Evolutionary conservation across 2,888 invertebrate genomes (phyloP).

Genomic region (Scaptomyza tumidula): DNA sequence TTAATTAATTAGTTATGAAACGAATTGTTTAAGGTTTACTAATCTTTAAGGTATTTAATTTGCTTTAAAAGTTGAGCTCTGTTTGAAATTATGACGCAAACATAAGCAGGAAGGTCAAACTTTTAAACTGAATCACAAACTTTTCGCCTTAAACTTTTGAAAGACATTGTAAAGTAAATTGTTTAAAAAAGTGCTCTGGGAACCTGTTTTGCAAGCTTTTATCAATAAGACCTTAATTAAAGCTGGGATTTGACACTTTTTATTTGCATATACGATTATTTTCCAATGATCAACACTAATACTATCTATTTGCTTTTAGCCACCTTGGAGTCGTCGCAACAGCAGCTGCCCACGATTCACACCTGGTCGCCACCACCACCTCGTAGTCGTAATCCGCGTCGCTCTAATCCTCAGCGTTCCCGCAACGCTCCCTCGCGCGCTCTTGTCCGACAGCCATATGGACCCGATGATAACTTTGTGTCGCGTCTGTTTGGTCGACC

Average conservation of each 20-base stretch:
- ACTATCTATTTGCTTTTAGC: slow-evolving; percentile 19
- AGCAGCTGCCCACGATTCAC: slow-evolving; percentile 57
- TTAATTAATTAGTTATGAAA: not conserved
- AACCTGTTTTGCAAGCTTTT: too few species aligned
- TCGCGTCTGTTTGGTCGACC: slow-evolving; percentile 83
- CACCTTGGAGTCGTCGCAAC: slow-evolving; percentile 39
- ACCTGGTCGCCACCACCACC: slow-evolving; percentile 54
- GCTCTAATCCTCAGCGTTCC: slow-evolving; percentile 62
- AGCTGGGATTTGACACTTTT: not conserved
- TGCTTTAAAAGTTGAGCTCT: not conserved
- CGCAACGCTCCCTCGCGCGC: slow-evolving; percentile 56
- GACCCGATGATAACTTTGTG: slow-evolving; percentile 79
- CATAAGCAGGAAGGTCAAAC: not conserved
- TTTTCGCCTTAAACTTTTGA: too few species aligned
- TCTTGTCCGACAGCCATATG: slow-evolving; percentile 69
- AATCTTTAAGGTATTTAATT: not conserved
- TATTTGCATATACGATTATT: not conserved
- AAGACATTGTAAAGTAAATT: too few species aligned
- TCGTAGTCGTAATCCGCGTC: slow-evolving; percentile 55
- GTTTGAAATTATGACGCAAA: not conserved
- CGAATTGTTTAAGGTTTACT: not conserved
- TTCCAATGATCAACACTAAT: not conserved
- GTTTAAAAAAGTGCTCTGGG: too few species aligned
- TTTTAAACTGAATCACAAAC: too few species aligned
- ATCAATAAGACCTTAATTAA: too few species aligned